These are phyloP conservation scores for Sylvia atricapilla DNA, from an alignment of 2,113 vertebrate species.

Conservation along the genomic window DNA sequence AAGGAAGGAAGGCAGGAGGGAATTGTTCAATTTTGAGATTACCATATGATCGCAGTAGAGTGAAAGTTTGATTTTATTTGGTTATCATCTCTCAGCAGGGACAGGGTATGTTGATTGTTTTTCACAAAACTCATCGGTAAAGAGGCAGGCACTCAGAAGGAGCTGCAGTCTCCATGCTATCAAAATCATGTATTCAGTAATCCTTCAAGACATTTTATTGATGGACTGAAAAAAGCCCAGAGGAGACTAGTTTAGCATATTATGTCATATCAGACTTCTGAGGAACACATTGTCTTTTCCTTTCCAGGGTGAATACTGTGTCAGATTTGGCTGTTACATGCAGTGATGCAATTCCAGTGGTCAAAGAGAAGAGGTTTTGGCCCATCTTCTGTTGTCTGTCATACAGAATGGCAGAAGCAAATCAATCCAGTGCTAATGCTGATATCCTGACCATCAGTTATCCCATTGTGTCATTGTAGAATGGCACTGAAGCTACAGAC, in stretches of 20 bases:
- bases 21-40: neutral
- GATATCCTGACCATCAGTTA: neutral
- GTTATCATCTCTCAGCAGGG: neutral
- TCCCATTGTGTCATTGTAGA: neutral
- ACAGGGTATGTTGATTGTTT: neutral
- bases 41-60: neutral
- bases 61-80: neutral
- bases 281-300: neutral
- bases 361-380: neutral
- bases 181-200: neutral
- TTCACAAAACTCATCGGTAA: neutral
- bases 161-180: neutral
- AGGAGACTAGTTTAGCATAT: neutral
- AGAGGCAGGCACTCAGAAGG: neutral
- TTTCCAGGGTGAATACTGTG: neutral
- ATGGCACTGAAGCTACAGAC: neutral
- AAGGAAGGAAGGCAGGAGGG: neutral
- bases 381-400: neutral
- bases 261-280: neutral
- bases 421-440: neutral
- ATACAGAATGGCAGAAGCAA: neutral
- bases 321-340: neutral
- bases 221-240: neutral
- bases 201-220: neutral
- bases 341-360: neutral